A percentile compares a stretch with the other conserved stretches of the same genome.
phyloP scores from a whole-genome alignment of 2,113 vertebrate genomes.

The Kryptolebias marmoratus region DNA sequence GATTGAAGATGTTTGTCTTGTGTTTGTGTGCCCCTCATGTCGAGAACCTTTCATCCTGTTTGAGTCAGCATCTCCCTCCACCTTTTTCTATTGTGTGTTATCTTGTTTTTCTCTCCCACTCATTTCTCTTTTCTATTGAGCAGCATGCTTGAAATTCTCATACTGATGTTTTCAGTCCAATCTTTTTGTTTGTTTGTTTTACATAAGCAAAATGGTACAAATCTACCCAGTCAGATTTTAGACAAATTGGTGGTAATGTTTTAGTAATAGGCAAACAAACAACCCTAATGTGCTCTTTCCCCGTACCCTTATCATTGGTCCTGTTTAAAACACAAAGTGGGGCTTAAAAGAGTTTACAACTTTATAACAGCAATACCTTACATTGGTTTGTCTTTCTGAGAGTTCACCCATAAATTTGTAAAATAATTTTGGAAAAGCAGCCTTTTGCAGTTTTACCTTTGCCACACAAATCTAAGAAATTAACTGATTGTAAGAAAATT shows the following conservation, averaged over 20 bases:
- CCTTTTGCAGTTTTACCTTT: not conserved
- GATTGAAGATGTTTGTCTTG: slow-evolving; percentile 13
- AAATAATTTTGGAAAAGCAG: not conserved
- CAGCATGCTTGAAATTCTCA: not conserved
- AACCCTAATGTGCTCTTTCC: not conserved
- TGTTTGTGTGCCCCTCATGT: slow-evolving; percentile 31
- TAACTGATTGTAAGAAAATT: too few relatives aligned
- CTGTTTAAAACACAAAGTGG: not conserved
- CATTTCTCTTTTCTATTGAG: slow-evolving; percentile 2
- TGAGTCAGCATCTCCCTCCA: slow-evolving; percentile 44
- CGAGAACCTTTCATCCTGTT: slow-evolving; percentile 29
- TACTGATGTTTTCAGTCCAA: not conserved
- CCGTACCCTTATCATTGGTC: too few relatives aligned
- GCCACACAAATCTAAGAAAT: not conserved
- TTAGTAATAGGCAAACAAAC: not conserved
- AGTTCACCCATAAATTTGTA: not conserved
- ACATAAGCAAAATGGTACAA: not conserved
- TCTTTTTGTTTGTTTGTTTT: not conserved
- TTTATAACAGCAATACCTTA: not conserved
- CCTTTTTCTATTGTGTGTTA: slow-evolving; percentile 18
- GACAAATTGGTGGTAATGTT: not conserved
- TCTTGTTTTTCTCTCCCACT: slow-evolving; percentile 8
- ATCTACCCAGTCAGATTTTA: not conserved
- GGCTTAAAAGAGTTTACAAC: not conserved
- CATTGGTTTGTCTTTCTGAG: not conserved